Conservation (phyloP, 37 sponge, comb jelly and placozoan genomes). For the Petrosia ficiformis region DNA sequence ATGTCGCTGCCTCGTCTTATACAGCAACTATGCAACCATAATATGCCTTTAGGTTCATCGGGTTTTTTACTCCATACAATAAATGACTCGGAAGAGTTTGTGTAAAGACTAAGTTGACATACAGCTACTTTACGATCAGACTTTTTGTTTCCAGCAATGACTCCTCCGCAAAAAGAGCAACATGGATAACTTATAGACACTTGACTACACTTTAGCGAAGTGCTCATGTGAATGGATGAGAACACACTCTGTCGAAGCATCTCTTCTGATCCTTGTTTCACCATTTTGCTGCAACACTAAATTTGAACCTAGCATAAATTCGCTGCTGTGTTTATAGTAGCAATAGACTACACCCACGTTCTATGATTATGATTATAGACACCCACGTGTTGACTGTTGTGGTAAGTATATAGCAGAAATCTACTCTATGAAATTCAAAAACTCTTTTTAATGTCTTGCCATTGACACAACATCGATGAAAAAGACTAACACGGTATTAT, state of each 20-base stretch:
- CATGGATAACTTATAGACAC: slow-evolving; percentile 40
- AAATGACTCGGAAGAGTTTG: slow-evolving; percentile 62
- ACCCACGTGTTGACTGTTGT: no score
- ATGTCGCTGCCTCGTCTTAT: slow-evolving; percentile 26
- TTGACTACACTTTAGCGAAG: slow-evolving; percentile 32
- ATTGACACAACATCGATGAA: no score
- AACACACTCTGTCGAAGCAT: slow-evolving; percentile 63
- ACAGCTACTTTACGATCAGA: slow-evolving; percentile 35
- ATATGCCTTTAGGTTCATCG: slow-evolving; percentile 65
- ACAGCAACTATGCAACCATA: slow-evolving; percentile 57
- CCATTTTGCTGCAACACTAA: no score
- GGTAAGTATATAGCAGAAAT: no score
- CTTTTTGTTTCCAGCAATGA: slow-evolving; percentile 7
- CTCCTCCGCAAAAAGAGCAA: slow-evolving; percentile 50
- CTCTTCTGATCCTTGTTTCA: slow-evolving; percentile 10
- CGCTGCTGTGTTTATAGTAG: no score
- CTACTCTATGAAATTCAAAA: no score
- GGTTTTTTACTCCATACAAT: slow-evolving; percentile 69
- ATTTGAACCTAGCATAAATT: no score
- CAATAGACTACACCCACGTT: no score
- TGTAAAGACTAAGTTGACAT: slow-evolving; percentile 59
- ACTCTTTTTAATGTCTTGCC: no score
- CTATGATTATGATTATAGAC: no score
- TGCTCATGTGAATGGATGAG: slow-evolving; percentile 72
- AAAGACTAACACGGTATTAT: no score